Evolutionary conservation across 2,113 vertebrate genomes (phyloP), one percentile per base, ranked within the genome.

Genomic region (Rostratula benghalensis): DNA sequence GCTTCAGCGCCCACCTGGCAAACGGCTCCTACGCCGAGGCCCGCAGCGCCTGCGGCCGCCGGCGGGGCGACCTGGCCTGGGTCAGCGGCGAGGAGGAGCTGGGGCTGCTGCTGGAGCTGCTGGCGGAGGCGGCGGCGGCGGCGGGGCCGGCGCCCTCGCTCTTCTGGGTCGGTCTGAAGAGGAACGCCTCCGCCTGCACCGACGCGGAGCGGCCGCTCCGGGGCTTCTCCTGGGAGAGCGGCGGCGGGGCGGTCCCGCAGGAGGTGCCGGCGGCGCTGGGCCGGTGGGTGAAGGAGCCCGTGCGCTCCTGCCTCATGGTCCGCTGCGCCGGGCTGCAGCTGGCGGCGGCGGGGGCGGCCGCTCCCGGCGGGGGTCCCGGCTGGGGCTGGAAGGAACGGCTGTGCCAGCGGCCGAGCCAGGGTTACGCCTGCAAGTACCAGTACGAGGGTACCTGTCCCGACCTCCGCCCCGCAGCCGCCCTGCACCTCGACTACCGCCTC

Each of bases 201-300:
- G 46, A 75, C 61, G 18, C 8, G 6, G 89, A 45, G 4, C 64
- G 92, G 31, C 97, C 97, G 4, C 85, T 98, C 48, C 93, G 97
- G n/a, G 97, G 98, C 35, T 98, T 98, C 92, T 96, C 97, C 45
- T 98, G 98, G 98, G 63, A 95, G 21, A 41, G 48, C n/a, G 87
- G 65, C 39, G 50, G 18, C 39, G 48, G 23, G 21, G 48, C 11
- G 14, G 57, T 27, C 5, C 48, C 77, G n/a, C 76, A 3, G 60
- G 53, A 87, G 70, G 71, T 93, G 91, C 67, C 93, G 91, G 51
- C 69, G n/a, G 76, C 13, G 9, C 61, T 92, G 8, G 95, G 54
- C 31, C 63, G 13, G 5, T 98, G 98, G 98, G 87, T 51, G 59
- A 84, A 89, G 51, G 97, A 98, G 89, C 98, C 98, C 2, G 35